Evolutionary conservation across 2,888 invertebrate species (phyloP), one percentile per base, ranked within the genome.

Genomic region (Dryobotodes eremita): DNA sequence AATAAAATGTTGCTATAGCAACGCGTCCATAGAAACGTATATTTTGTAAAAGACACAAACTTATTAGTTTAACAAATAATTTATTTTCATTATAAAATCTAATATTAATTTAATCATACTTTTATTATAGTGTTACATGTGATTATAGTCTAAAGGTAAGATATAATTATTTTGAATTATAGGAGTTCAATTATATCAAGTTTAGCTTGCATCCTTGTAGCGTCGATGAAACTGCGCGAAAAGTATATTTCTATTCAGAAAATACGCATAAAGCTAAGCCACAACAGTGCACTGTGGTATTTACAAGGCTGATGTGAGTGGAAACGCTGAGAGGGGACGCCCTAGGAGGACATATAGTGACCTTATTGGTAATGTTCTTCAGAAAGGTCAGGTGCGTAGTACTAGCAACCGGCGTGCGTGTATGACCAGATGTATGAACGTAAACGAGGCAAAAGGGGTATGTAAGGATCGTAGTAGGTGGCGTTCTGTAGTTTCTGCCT

Each of bases 21-120:
- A 87, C 90, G 88, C 90, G 88, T 90, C 86, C 85, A 50, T 89
- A 79, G 90, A 64, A 66, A 89, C 89, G 79, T 78, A 70, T 86
- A 70, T 85, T n/a, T 84, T 77, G 42, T 17, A 48, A 79, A 59
- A 57, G 62, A 71, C 31, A 75, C 57, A 71, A 70, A 64, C 50
- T 36, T 66, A 59, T 13, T 71, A 71, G 79, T 77, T 48, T 72
- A 61, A 69, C 53, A 62, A 62, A 17, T 71, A 48, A 59, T 64
- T 59, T 77, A 61, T 72, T 66, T 83, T 72, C 17, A 17, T 26
- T 50, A 11, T 61, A 17, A 61, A 70, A 75, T 71, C 55, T 57
- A 20, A 48, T 79, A 80, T 42, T 69, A 66, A 73, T 79, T 71
- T 26, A 66, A 31, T 70, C 26, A 48, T 59, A 48, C 1, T 59